Evolutionary conservation across 1,140 invertebrate genomes (phyloP).

Genomic region (Calliopsis andreniformis): DNA sequence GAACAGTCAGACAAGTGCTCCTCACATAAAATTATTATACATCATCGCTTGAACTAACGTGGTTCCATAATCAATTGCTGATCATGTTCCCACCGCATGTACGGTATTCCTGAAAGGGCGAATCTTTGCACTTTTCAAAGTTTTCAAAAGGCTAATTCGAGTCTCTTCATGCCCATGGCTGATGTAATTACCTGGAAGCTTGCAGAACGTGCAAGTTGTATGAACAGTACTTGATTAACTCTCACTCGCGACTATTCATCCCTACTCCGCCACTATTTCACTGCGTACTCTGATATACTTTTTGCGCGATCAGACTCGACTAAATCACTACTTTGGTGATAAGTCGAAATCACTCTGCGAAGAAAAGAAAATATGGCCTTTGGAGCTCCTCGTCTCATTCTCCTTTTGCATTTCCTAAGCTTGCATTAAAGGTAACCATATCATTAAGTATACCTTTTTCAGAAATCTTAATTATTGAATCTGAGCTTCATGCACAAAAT

Average conservation of each 20-base stretch:
- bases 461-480: too few species aligned
- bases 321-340: neutral
- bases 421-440: too few species aligned
- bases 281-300: conserved; percentile 9
- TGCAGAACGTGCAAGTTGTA: conserved; percentile 53
- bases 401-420: too few species aligned
- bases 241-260: conserved; percentile 16
- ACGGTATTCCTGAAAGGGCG: conserved; percentile 6
- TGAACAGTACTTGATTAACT: conserved; percentile 40
- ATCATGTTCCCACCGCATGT: conserved; percentile 28
- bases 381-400: too few species aligned
- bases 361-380: too few species aligned
- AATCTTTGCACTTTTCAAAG: conserved; percentile 55
- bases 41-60: neutral
- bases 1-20: too few species aligned
- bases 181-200: conserved; percentile 63
- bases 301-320: neutral
- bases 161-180: conserved; percentile 52
- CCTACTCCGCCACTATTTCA: conserved; percentile 16
- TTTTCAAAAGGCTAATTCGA: conserved; percentile 58
- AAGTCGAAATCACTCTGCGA: too few species aligned
- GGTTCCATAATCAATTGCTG: conserved; percentile 34
- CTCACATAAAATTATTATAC: neutral
- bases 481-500: too few species aligned
- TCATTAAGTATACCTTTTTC: too few species aligned